Evolutionary conservation across 1,140 invertebrate species (phyloP).

Genomic region (Drosophila erecta): DNA sequence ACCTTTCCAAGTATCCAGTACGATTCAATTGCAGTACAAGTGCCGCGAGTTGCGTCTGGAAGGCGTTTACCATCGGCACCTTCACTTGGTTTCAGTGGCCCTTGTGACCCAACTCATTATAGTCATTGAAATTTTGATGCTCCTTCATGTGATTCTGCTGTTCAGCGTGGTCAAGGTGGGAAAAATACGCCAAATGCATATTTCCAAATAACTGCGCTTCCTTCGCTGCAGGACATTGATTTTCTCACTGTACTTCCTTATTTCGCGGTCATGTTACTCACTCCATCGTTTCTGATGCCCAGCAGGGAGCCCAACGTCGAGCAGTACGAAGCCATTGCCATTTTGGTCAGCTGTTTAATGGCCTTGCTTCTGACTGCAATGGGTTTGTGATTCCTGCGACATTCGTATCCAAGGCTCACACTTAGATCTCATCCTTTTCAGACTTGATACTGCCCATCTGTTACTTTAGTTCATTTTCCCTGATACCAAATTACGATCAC

Average conservation of each 20-base stretch:
- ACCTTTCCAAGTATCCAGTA: too few relatives aligned
- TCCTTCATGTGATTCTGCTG: constrained; percentile 9
- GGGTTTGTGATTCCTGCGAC: constrained; percentile 11
- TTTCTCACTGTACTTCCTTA: background rate
- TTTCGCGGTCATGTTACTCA: background rate
- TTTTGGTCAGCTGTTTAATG: constrained; percentile 23
- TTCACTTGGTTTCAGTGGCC: background rate
- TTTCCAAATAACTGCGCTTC: background rate
- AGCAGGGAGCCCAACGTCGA: background rate
- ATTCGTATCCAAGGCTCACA: too few relatives aligned
- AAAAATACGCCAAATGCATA: too few relatives aligned
- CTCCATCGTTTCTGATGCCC: constrained; percentile 10
- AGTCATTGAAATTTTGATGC: constrained; percentile 25
- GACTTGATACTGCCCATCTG: constrained; percentile 11
- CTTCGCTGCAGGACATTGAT: background rate
- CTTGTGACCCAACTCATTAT: constrained; percentile 22
- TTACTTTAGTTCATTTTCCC: background rate
- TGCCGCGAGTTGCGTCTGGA: constrained; percentile 17
- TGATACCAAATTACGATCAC: constrained; percentile 37
- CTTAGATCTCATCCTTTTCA: background rate
- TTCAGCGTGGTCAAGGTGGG: constrained; percentile 7
- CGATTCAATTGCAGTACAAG: constrained; percentile 8
- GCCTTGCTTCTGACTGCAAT: background rate
- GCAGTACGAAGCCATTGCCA: background rate
- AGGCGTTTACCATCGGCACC: background rate